A percentile compares a stretch with the other conserved stretches of the same genome.
These are phyloP conservation scores for Glaucopsyche alexis DNA, from an alignment of 2,888 invertebrate genomes.

Conservation along the genomic window DNA sequence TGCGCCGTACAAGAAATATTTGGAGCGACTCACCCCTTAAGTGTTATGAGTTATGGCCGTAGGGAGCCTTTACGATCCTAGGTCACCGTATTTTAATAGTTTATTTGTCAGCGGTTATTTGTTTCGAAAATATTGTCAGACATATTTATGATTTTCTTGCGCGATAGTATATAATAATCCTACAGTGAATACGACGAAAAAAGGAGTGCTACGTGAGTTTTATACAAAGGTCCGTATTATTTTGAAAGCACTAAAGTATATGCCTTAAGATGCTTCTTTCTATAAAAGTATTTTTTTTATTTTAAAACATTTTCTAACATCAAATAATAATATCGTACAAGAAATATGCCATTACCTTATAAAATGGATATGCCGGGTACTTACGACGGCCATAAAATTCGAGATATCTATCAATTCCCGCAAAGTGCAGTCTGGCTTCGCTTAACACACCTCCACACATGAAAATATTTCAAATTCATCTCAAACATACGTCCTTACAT, in stretches of 20 bases:
- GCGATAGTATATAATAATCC: background rate
- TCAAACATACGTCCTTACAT: conserved; percentile 27
- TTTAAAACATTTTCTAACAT: background rate
- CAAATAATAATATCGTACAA: conserved; percentile 7
- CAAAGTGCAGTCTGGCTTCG: conserved; percentile 31
- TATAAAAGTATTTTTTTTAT: too few species aligned
- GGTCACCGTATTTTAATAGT: conserved; percentile 32
- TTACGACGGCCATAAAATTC: conserved; percentile 31
- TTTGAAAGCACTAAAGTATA: background rate
- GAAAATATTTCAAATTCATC: conserved; percentile 29
- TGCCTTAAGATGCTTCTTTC: background rate
- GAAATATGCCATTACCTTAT: conserved; percentile 27
- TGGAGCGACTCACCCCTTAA: conserved; percentile 44
- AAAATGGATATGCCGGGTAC: conserved; percentile 23
- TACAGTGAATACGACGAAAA: background rate
- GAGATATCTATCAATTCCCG: conserved; percentile 32
- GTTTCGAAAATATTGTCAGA: conserved; percentile 23
- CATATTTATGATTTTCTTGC: conserved; percentile 13
- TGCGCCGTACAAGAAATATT: conserved; percentile 59
- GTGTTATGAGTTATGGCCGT: conserved; percentile 55
- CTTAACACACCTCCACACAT: conserved; percentile 27
- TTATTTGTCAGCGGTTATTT: conserved; percentile 28
- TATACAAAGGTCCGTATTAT: background rate
- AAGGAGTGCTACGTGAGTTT: background rate
- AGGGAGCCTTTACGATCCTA: conserved; percentile 37